Base-by-base conservation (phyloP, 2,797 vertebrate species). In the Sparidentex hasta region DNA sequence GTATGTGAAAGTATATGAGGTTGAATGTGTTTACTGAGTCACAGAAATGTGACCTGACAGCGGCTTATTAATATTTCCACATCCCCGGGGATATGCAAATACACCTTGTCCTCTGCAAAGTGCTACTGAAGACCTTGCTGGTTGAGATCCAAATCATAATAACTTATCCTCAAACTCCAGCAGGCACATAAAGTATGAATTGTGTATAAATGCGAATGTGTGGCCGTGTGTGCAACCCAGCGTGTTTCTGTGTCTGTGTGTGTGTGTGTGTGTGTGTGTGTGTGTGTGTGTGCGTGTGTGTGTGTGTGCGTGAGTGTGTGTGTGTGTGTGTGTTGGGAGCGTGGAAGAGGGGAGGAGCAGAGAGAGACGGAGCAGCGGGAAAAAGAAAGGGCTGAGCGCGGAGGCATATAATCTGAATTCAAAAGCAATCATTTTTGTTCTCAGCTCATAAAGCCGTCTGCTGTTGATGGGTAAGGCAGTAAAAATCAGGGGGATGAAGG, bases 381-480 rank as follows among this genome's bases (percentile, higher is more conserved):
- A 66, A 84, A 78, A 68, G 84, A 89, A 70, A 75, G 73, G 86
- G 80, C 72, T 52, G 78, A 74, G 87, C 84, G 33, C 20, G 77
- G 76, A 85, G 65, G 85, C 84, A 88, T 82, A 83, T 91, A 76
- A 90, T 93, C 83, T 86, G 76, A 91, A 91, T 92, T 91, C 81
- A 86, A 92, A 90, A 90, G 88, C 88, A 92, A 92, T 93, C 81
- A 89, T 92, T 94, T 93, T 91, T 90, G 87, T 93, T 94, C 90
- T 87, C 92, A 93, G 85, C 88, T 89, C 87, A 91, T 94, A 93
- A 93, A 94, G 81, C 89, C 61, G 78, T 87, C 90, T 78, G 70
- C 66, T 73, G 65, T 76, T 89, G 89, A 91, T 89, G 87, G 84
- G 82, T 85, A 58, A 67, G 78, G 88, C 84, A 64, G 85, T 90